Evolutionary conservation across 1,140 invertebrate genomes (phyloP).

Genomic region (Nephila pilipes): DNA sequence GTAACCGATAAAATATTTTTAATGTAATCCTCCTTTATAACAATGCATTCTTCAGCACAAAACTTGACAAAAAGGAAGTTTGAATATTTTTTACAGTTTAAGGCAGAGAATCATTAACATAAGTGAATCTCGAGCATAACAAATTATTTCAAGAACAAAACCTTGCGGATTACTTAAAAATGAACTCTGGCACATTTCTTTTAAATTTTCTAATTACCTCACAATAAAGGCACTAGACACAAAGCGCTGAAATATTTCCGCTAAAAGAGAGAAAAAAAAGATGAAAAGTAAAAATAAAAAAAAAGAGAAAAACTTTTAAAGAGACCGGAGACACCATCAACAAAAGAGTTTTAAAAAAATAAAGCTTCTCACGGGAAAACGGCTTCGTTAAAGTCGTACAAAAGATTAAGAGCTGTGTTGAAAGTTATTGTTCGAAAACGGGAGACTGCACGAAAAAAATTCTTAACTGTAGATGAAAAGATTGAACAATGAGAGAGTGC

Average conservation of each 20-base stretch:
- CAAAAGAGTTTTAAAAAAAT: constrained; percentile 18
- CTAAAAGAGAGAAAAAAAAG: background rate
- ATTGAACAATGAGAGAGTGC: constrained; percentile 20
- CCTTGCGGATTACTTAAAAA: constrained; percentile 34
- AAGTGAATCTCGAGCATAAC: constrained; percentile 3
- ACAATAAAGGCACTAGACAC: constrained; percentile 35
- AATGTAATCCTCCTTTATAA: no score
- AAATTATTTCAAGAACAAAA: constrained; percentile 9
- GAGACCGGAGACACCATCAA: background rate
- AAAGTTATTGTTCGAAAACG: constrained; percentile 38
- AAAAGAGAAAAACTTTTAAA: background rate
- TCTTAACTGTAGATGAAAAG: constrained; percentile 20
- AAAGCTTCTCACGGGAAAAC: constrained; percentile 24
- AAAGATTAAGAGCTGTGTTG: constrained; percentile 36
- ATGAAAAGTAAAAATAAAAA: no score
- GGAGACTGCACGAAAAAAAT: background rate
- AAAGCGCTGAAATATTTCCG: constrained; percentile 32
- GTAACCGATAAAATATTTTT: no score
- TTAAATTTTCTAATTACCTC: constrained; percentile 42
- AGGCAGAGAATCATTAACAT: background rate
- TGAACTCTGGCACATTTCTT: constrained; percentile 28
- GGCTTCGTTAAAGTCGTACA: constrained; percentile 39
- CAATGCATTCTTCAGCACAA: background rate
- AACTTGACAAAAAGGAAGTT: background rate
- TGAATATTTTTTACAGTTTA: background rate